phyloP scores from a whole-genome alignment of 2,888 invertebrate species.

The Limenitis camilla region DNA sequence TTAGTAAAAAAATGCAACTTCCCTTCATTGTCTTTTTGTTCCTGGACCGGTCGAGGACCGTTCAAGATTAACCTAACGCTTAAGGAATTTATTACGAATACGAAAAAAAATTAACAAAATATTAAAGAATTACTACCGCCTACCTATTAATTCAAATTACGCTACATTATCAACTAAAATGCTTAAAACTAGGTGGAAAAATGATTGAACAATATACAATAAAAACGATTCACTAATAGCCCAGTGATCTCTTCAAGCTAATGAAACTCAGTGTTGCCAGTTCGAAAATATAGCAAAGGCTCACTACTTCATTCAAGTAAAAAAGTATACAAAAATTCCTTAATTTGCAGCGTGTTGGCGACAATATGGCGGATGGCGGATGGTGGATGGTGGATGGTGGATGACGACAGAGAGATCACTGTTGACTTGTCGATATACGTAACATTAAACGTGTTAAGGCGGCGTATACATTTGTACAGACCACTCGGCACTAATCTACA shows the following conservation, averaged over 20 bases:
- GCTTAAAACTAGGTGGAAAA: constrained; percentile 69
- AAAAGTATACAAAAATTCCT: constrained; percentile 21
- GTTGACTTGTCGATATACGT: constrained; percentile 30
- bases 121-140: constrained; percentile 68
- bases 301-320: constrained; percentile 4
- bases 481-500: constrained; percentile 61
- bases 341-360: neutral
- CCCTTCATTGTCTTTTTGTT: constrained; percentile 71
- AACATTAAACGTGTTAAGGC: constrained; percentile 69
- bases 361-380: constrained; percentile 12
- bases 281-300: constrained; percentile 15
- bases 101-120: constrained; percentile 71
- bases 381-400: neutral
- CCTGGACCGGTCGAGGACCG: constrained; percentile 57
- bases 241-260: constrained; percentile 46
- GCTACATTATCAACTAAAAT: constrained; percentile 68
- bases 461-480: constrained; percentile 72
- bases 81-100: constrained; percentile 63
- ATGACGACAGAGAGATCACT: constrained; percentile 41
- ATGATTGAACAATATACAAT: constrained; percentile 73
- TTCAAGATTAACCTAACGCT: constrained; percentile 62
- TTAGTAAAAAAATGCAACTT: constrained; percentile 61
- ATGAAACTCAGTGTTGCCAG: constrained; percentile 12
- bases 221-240: constrained; percentile 71
- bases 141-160: constrained; percentile 70